These are phyloP conservation scores for Microcebus jonahi DNA, from an alignment of 2,113 vertebrate species.

Conservation along the genomic window DNA sequence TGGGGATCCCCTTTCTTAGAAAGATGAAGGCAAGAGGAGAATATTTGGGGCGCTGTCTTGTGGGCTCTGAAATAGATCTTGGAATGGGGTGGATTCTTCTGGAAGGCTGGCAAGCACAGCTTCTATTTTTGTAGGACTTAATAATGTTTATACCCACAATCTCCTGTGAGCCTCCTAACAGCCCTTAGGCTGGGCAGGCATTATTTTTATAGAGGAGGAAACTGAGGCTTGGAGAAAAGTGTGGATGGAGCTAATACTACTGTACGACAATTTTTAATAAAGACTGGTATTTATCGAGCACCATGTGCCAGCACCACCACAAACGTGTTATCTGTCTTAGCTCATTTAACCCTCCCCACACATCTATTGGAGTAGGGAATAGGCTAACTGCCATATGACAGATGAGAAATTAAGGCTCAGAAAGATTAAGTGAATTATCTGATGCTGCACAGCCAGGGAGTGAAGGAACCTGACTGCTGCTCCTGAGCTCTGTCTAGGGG, in stretches of 20 bases:
- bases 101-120: neutral
- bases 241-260: neutral
- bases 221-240: neutral
- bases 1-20: neutral
- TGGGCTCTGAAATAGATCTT: neutral
- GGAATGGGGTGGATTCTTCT: neutral
- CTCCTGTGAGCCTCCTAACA: neutral
- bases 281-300: neutral
- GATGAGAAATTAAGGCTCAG: neutral
- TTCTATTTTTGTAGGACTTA: constrained; percentile 42
- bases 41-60: neutral
- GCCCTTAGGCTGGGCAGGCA: neutral
- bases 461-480: neutral
- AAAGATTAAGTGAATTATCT: neutral
- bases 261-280: neutral
- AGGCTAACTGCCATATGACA: neutral
- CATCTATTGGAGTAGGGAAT: neutral
- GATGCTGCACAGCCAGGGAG: neutral
- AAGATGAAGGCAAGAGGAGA: neutral
- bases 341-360: neutral
- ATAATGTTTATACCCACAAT: neutral
- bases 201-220: neutral
- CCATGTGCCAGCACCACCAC: accelerated
- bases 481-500: neutral
- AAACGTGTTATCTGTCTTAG: neutral